Conservation (phyloP, 2,888 invertebrate genomes). For the Drosophila helvetica region DNA sequence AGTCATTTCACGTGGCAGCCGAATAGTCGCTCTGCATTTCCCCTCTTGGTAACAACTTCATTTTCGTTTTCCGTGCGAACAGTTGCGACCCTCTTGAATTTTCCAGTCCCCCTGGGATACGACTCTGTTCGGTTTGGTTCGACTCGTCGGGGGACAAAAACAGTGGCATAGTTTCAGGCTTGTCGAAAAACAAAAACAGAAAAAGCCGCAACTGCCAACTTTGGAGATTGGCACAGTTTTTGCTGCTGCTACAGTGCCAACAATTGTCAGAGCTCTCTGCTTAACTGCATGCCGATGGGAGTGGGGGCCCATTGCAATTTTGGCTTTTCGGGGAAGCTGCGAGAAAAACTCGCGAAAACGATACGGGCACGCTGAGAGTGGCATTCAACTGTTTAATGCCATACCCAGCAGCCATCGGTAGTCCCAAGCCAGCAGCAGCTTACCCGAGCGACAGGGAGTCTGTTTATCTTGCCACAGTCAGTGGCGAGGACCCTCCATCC, state of each 20-base stretch:
- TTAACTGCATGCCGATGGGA: constrained; percentile 49
- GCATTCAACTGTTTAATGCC: constrained; percentile 67
- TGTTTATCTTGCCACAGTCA: constrained; percentile 69
- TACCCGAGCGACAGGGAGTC: constrained; percentile 61
- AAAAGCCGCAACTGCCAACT: constrained; percentile 46
- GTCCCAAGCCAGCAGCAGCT: constrained; percentile 6
- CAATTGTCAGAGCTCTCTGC: constrained; percentile 49
- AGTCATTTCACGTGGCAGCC: constrained; percentile 28
- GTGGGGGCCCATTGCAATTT: constrained; percentile 23
- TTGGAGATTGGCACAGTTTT: constrained; percentile 48
- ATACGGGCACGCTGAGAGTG: constrained; percentile 39
- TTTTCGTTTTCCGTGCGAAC: constrained; percentile 3
- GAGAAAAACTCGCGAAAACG: constrained; percentile 48
- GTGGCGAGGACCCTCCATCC: constrained; percentile 43
- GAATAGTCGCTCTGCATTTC: constrained; percentile 15
- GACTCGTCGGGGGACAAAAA: constrained; percentile 23
- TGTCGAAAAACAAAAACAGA: constrained; percentile 31
- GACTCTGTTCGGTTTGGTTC: not conserved
- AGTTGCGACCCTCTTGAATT: constrained; percentile 26
- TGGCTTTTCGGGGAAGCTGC: constrained; percentile 31
- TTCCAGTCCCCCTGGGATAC: constrained; percentile 2
- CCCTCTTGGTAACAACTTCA: constrained; percentile 28
- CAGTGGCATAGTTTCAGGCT: constrained; percentile 50
- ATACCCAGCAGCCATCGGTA: constrained; percentile 14
- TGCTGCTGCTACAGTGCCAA: constrained; percentile 12